These are phyloP conservation scores for Apostichopus parvimensis DNA, from an alignment of 35 echinoderm and acorn worm species.

Conservation along the genomic window DNA sequence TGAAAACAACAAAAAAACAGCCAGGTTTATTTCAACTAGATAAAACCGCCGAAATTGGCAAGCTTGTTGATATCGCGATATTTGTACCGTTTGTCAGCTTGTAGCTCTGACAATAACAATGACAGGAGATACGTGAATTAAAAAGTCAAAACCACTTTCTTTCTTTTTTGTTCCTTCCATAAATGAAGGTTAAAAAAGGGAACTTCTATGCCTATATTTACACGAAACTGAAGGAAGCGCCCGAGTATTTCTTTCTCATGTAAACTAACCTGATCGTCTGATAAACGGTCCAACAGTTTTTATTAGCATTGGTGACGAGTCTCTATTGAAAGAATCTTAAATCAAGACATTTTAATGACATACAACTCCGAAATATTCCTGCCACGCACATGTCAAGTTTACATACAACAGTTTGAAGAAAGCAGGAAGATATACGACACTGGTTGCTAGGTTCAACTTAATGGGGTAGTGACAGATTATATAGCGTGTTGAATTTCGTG, in stretches of 20 bases:
- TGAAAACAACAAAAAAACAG: too few species aligned
- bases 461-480: background rate
- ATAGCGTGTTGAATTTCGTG: background rate
- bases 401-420: slow-evolving; percentile 22
- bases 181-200: background rate
- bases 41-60: too few species aligned
- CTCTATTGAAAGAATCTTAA: slow-evolving; percentile 36
- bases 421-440: slow-evolving; percentile 17
- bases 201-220: slow-evolving; percentile 25
- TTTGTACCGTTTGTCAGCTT: background rate
- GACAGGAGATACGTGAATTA: slow-evolving; percentile 1
- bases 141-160: slow-evolving; percentile 15
- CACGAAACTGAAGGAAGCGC: background rate
- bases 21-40: too few species aligned
- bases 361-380: slow-evolving; percentile 20
- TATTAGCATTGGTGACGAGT: slow-evolving; percentile 29
- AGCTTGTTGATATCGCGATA: background rate
- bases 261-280: slow-evolving; percentile 26
- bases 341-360: slow-evolving; percentile 39
- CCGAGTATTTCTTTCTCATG: background rate
- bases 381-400: slow-evolving; percentile 25
- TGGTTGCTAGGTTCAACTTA: slow-evolving; percentile 19
- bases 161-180: slow-evolving; percentile 9
- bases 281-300: slow-evolving; percentile 18
- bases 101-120: background rate